Percentiles rank a stretch among this genome's conserved stretches.
Conservation (phyloP, 1,140 invertebrate species). For the Frieseomelitta varia region DNA sequence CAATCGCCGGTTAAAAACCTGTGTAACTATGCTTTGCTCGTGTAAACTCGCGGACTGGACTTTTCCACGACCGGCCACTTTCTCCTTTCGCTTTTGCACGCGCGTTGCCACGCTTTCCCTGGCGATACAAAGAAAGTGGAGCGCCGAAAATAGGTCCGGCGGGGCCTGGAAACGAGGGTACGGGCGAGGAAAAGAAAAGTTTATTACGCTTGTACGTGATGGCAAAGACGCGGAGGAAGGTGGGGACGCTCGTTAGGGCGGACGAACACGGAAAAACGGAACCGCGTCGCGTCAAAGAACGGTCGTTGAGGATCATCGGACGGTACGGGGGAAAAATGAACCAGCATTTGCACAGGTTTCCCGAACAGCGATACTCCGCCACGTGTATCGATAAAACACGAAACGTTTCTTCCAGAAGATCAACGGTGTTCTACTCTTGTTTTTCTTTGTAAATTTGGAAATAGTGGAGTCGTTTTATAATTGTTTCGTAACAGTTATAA, state of each 20-base stretch:
- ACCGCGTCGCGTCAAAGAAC: slow-evolving; percentile 19
- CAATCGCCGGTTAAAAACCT: too few species aligned
- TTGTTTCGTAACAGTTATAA: too few species aligned
- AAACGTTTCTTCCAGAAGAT: too few species aligned
- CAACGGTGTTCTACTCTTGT: too few species aligned
- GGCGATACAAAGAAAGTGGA: slow-evolving; percentile 44
- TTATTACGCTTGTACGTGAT: slow-evolving; percentile 35
- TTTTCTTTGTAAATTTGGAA: too few species aligned
- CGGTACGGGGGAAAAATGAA: neutral
- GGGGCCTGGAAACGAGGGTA: slow-evolving; percentile 15
- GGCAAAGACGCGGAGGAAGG: neutral
- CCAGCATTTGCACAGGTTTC: neutral
- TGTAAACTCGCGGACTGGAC: too few species aligned
- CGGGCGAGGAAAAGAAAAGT: slow-evolving; percentile 37
- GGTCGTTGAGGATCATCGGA: neutral
- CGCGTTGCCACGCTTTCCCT: neutral
- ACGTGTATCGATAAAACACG: neutral
- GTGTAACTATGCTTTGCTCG: too few species aligned
- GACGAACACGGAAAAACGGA: slow-evolving; percentile 7
- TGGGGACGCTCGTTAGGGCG: slow-evolving; percentile 23
- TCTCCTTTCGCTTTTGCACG: neutral
- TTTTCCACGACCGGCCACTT: neutral
- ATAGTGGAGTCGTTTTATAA: too few species aligned
- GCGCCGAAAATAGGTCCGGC: slow-evolving; percentile 39
- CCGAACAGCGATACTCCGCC: neutral